These are phyloP conservation scores for Capromys pilorides DNA, from an alignment of 2,797 vertebrate genomes.

Conservation along the genomic window DNA sequence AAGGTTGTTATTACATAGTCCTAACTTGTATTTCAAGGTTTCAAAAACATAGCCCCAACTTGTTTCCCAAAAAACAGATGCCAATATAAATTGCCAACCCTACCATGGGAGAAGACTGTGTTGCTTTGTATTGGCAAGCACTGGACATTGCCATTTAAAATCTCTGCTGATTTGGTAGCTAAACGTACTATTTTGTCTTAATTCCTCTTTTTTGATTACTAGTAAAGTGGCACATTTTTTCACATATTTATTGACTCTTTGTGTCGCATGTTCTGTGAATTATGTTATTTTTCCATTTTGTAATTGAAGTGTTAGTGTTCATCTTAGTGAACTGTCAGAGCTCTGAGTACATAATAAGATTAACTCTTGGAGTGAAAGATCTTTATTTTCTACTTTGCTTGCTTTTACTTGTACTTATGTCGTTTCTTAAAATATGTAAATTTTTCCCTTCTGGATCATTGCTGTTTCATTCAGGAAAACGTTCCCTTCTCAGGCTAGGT, in stretches of 20 bases:
- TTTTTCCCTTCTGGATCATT: neutral
- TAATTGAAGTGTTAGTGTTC: slow-evolving; percentile 61
- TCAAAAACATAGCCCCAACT: neutral
- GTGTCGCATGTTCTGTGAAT: slow-evolving; percentile 59
- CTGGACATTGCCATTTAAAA: neutral
- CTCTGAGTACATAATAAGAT: neutral
- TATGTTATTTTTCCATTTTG: slow-evolving; percentile 58
- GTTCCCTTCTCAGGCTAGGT: neutral
- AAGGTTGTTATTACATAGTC: slow-evolving; percentile 22
- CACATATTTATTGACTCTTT: slow-evolving; percentile 47
- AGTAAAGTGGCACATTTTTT: slow-evolving; percentile 61
- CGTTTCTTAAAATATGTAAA: neutral
- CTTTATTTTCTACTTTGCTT: neutral
- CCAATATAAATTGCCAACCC: neutral
- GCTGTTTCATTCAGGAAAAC: neutral
- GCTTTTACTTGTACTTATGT: neutral
- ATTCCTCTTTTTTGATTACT: slow-evolving; percentile 62
- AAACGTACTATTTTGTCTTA: slow-evolving; percentile 51
- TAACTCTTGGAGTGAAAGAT: slow-evolving; percentile 40
- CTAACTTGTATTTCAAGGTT: slow-evolving; percentile 31
- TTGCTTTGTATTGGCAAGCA: neutral
- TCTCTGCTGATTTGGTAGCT: slow-evolving; percentile 39
- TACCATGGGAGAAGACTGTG: accelerated
- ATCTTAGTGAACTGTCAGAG: slow-evolving; percentile 48
- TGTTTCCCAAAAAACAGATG: slow-evolving; percentile 42